These are phyloP conservation scores for Cosmia pyralina DNA, from an alignment of 2,888 invertebrate genomes.

Conservation along the genomic window DNA sequence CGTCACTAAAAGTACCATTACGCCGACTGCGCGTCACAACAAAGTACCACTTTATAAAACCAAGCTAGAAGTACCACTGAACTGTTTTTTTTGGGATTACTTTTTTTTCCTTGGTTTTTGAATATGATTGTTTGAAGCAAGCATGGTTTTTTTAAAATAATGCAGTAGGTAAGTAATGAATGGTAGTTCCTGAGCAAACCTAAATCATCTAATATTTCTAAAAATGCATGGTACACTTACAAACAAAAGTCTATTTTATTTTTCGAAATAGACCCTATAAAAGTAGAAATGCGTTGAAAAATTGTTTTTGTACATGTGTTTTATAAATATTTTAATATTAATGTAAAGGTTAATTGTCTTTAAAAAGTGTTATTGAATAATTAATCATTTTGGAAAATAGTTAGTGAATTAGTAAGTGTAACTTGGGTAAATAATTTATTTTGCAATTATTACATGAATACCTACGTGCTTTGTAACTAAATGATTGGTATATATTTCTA, in stretches of 20 bases:
- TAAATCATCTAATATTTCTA: background rate
- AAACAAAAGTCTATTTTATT: background rate
- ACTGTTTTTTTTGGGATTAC: background rate
- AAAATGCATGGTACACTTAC: conserved; percentile 2
- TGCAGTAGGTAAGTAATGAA: too few species aligned
- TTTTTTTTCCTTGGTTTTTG: background rate
- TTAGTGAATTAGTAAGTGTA: background rate
- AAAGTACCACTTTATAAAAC: conserved; percentile 56
- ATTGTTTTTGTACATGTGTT: background rate
- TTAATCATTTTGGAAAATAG: background rate
- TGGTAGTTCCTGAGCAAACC: too few species aligned
- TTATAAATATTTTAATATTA: background rate
- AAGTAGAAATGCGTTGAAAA: background rate
- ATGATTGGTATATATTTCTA: background rate
- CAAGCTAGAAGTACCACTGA: conserved; percentile 44
- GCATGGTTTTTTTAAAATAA: too few species aligned
- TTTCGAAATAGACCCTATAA: background rate
- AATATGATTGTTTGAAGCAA: background rate
- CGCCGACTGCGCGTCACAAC: conserved; percentile 48
- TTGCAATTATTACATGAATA: too few species aligned
- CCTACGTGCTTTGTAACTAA: too few species aligned
- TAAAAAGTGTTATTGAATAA: background rate
- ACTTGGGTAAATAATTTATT: background rate
- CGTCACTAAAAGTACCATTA: conserved; percentile 61
- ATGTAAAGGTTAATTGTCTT: too few species aligned